Conservation (phyloP, 2,888 invertebrate species). For the Ceratothoa steindachneri region DNA sequence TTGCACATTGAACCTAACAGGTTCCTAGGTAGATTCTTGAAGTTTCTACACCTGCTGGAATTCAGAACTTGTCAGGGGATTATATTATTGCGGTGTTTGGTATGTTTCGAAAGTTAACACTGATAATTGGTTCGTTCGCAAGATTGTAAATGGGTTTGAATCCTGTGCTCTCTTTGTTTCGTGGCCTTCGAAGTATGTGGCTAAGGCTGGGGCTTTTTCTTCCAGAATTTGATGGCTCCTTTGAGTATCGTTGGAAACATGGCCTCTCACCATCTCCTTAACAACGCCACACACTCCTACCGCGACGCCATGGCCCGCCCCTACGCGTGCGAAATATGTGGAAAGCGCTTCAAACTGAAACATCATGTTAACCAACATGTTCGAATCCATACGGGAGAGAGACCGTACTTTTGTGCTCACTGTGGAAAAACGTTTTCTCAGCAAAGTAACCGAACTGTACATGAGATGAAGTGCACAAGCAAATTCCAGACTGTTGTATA, state of each 20-base stretch:
- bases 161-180: neutral
- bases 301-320: constrained; percentile 21
- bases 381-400: constrained; percentile 42
- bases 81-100: no score
- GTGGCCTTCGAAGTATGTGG: neutral
- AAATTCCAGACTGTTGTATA: neutral
- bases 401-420: constrained; percentile 35
- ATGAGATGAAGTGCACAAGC: neutral
- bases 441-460: constrained; percentile 12
- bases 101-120: no score
- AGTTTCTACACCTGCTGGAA: no score
- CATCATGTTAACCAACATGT: constrained; percentile 43
- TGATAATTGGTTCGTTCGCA: no score
- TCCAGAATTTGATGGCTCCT: neutral
- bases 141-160: neutral
- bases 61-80: no score
- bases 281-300: neutral
- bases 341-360: constrained; percentile 42
- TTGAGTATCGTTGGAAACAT: neutral
- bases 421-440: constrained; percentile 39
- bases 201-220: neutral
- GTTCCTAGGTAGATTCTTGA: no score
- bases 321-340: constrained; percentile 39
- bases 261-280: neutral
- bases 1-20: no score